Evolutionary conservation across 2,113 vertebrate genomes (phyloP).

Genomic region (Petrocephalus zakoni): DNA sequence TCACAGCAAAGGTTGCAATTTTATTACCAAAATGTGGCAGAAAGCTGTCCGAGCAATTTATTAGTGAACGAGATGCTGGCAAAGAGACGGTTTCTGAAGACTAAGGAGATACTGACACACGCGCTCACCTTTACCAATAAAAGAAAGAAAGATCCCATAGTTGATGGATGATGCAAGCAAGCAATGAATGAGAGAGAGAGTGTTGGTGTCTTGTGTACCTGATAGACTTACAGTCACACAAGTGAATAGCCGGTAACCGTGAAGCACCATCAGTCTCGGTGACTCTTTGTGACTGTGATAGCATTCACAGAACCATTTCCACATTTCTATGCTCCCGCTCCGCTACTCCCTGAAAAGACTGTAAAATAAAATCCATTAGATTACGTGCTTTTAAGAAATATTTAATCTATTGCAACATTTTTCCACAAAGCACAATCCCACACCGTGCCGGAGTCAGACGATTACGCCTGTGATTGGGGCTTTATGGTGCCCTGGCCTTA

Average conservation of each 20-base stretch:
- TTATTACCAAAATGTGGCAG: constrained; percentile 36
- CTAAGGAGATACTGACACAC: constrained; percentile 26
- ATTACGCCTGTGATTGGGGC: background rate
- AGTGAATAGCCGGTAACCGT: background rate
- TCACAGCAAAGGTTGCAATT: constrained; percentile 40
- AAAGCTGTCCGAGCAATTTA: constrained; percentile 43
- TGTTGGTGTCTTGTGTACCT: background rate
- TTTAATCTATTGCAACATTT: constrained; percentile 8
- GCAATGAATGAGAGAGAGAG: background rate
- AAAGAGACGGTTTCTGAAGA: constrained; percentile 45
- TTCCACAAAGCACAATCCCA: constrained; percentile 5
- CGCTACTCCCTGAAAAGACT: background rate
- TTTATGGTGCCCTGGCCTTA: no score
- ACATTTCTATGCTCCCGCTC: background rate
- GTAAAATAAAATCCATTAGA: background rate
- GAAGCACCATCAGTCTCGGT: background rate
- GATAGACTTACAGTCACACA: background rate
- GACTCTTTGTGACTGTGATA: background rate
- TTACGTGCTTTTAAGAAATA: background rate
- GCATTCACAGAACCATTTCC: background rate
- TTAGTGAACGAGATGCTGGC: constrained; percentile 52
- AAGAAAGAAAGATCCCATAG: background rate
- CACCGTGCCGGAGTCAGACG: background rate
- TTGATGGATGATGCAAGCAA: constrained; percentile 20
- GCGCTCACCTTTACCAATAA: constrained; percentile 23